Evolutionary conservation across 2,113 vertebrate species (phyloP).

Genomic region (Charina bottae): DNA sequence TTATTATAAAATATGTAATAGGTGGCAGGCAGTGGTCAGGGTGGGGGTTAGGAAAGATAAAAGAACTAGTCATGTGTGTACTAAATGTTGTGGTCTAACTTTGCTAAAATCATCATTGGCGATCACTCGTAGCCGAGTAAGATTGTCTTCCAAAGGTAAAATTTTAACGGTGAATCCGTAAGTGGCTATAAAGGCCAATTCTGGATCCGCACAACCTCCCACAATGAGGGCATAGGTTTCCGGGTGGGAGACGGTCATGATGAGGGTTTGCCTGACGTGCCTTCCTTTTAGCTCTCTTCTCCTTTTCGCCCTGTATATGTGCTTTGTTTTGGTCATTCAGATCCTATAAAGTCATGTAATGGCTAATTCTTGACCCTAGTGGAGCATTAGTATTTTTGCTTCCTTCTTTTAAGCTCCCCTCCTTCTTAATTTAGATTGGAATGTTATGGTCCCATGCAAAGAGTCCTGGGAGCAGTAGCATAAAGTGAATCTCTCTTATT

Average conservation of each 20-base stretch:
- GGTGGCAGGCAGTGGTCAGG: neutral
- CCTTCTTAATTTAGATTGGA: neutral
- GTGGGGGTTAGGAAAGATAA: neutral
- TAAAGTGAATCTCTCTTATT: neutral
- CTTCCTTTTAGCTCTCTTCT: no score
- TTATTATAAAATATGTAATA: neutral
- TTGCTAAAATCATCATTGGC: no score
- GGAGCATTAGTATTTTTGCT: neutral
- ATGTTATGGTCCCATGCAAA: neutral
- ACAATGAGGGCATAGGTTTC: no score
- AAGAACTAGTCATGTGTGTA: neutral
- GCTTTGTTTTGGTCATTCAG: neutral
- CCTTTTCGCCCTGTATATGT: no score
- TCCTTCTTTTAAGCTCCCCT: neutral
- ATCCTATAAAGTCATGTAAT: neutral
- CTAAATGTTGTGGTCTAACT: neutral
- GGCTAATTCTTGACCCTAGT: neutral
- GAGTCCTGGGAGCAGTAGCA: neutral
- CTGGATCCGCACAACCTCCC: no score
- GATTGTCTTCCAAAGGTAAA: no score
- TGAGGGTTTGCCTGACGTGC: no score
- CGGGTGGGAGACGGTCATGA: no score
- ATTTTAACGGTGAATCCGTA: no score
- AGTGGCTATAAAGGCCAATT: no score
- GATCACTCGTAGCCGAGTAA: no score